Evolutionary conservation across 2,113 vertebrate species (phyloP), one percentile per base, ranked within the genome.

Genomic region (Burhinus oedicnemus): DNA sequence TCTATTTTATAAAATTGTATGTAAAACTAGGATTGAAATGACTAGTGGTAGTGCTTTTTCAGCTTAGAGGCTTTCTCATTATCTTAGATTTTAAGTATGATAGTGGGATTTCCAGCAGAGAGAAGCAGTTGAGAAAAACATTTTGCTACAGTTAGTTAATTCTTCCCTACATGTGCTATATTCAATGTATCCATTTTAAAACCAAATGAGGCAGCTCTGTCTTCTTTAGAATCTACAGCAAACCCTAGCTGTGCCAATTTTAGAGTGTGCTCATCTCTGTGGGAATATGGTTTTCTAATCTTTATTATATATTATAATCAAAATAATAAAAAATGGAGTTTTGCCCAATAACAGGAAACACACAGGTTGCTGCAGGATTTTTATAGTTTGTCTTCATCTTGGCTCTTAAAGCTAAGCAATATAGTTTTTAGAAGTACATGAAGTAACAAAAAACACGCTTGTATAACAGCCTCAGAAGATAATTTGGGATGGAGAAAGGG

Each of bases 61-160:
- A 95, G 51, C 29, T 98, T 97, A 96, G 82, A 92, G 27, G 34
- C 70, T 97, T 97, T 97, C 92, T 97, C 95, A 97, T 98, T 96
- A 96, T 97, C 96, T 96, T 96, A 83, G 87, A 91, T 96, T 96
- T 96, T 97, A 97, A 97, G 92, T 94, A 80, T 84, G 84, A 96
- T 97, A 97, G 88, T 95, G 61, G 34, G 61, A 86, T 96, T 98
- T 98, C 98, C 97, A 98, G 95, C 98, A 98, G 98, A 98, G 98
- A 98, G 82, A 95, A 98, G 91, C 97, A 93, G 97, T 96, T 97
- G 90, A 91, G 91, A 94, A 97, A 98, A 98, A 93, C 93, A 98
- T 98, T 98, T 98, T 97, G 96, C 95, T 98, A 96, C 94, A 98
- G 96, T 98, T 98, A 98, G 97, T 98, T 98, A 98, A 98, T 98